A percentile compares a stretch with the other conserved stretches of the same genome.
These are phyloP conservation scores for Haliaeetus leucogaster DNA, from an alignment of 2,113 vertebrate species.

Conservation along the genomic window DNA sequence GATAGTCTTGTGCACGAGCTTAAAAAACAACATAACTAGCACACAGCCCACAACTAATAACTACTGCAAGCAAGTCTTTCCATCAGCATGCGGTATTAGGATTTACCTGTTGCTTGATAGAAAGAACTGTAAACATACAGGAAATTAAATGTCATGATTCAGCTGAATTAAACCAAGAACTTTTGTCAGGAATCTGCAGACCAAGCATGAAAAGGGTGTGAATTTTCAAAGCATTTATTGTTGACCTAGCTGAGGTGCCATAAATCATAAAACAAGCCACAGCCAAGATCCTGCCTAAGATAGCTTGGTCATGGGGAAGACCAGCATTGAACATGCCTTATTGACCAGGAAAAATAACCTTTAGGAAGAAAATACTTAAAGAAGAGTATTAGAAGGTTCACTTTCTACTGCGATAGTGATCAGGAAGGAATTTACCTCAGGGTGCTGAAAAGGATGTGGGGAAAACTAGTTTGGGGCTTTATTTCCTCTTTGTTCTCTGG, in stretches of 20 bases:
- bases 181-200: background rate
- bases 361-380: background rate
- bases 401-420: background rate
- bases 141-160: background rate
- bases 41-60: background rate
- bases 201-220: background rate
- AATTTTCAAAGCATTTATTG: background rate
- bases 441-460: background rate
- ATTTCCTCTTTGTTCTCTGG: background rate
- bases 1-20: background rate
- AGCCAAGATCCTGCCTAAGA: background rate
- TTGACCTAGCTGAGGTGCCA: background rate
- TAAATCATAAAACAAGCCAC: background rate
- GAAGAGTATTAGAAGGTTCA: background rate
- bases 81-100: background rate
- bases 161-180: background rate
- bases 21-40: accelerated
- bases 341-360: background rate
- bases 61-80: background rate
- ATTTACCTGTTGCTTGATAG: background rate
- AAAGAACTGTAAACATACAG: background rate
- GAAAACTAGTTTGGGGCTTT: background rate
- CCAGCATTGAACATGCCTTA: background rate
- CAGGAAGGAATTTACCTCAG: background rate
- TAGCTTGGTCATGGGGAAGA: background rate